A percentile compares a stretch with the other conserved stretches of the same genome.
These are phyloP conservation scores for Malachius bipustulatus DNA, from an alignment of 2,888 invertebrate genomes.

Conservation along the genomic window DNA sequence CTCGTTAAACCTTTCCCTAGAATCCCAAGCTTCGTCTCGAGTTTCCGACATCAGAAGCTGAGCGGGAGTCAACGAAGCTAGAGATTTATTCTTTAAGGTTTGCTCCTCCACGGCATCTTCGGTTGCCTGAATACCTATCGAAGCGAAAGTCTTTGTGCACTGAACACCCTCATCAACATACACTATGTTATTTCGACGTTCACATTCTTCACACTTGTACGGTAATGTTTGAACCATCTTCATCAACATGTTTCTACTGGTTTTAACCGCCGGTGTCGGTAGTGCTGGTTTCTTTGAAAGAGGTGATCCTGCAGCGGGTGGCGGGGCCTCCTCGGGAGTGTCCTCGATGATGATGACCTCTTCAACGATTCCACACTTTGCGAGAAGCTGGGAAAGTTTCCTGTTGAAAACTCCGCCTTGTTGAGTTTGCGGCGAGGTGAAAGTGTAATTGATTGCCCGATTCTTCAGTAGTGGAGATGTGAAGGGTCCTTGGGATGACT, in stretches of 20 bases:
- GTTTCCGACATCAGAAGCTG: background rate
- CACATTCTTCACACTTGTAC: background rate
- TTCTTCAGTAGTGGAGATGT: background rate
- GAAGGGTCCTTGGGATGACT: too few species aligned
- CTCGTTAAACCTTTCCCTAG: too few species aligned
- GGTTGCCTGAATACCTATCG: background rate
- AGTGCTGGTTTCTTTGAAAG: too few species aligned
- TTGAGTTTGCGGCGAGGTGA: background rate
- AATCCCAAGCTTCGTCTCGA: too few species aligned
- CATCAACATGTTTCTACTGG: too few species aligned
- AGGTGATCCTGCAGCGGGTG: background rate
- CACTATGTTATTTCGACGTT: background rate
- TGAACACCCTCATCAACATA: background rate
- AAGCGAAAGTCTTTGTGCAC: background rate
- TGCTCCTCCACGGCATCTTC: background rate
- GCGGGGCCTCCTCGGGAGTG: too few species aligned
- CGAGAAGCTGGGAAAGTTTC: background rate
- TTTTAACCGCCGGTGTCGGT: too few species aligned
- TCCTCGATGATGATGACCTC: constrained; percentile 1
- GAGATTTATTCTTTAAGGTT: background rate
- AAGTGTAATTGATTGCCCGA: background rate
- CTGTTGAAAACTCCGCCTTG: background rate
- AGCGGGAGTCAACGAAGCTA: background rate
- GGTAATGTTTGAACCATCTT: background rate
- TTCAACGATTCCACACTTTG: background rate